Evolutionary conservation across 2,113 vertebrate genomes (phyloP), one percentile per base, ranked within the genome.

Genomic region (Montifringilla adamsi): DNA sequence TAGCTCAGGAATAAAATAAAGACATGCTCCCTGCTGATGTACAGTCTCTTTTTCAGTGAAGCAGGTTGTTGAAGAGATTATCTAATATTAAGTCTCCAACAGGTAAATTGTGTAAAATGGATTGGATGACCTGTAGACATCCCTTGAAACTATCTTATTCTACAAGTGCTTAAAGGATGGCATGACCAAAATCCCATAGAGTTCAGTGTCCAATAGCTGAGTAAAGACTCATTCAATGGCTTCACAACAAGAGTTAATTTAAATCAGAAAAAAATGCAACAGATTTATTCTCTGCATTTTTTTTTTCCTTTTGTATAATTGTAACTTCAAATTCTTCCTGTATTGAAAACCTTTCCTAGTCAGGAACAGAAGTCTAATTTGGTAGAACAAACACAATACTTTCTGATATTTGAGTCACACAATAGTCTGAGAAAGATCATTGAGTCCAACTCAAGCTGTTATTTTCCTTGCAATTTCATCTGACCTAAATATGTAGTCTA

Each of bases 401-500:
- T 85, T 55, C 47, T 66, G 33, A 46, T 80, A 77, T 55, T 63
- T 91, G 78, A 95, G 63, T 62, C 64, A 69, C 15, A 77, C 23
- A 7, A 28, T 14, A 46, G 10, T 46, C 28, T 78, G 64, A 62
- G 74, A 67, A 68, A 59, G 31, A 52, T 50, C 37, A 67, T 2
- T n/a, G 53, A 70, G 64, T 53, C n/a, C 33, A 69, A 16, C 28
- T 79, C 26, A 15, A 92, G 59, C 37, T 30, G 20, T 64, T 85
- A 70, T 93, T 95, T 95, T 63, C 56, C 44, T 58, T 46, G 46
- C 68, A 72, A 81, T 84, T 95, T 87, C 66, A 92, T 91, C 58
- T 86, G 89, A 83, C 75, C 67, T 89, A 96, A 92, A 91, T 84
- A 85, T 7, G n/a, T 60, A 89, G 60, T n/a, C 60, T 86, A 33